Evolutionary conservation across 2,113 vertebrate species (phyloP), one percentile per base, ranked within the genome.

Genomic region (Phylloscopus whistleri): DNA sequence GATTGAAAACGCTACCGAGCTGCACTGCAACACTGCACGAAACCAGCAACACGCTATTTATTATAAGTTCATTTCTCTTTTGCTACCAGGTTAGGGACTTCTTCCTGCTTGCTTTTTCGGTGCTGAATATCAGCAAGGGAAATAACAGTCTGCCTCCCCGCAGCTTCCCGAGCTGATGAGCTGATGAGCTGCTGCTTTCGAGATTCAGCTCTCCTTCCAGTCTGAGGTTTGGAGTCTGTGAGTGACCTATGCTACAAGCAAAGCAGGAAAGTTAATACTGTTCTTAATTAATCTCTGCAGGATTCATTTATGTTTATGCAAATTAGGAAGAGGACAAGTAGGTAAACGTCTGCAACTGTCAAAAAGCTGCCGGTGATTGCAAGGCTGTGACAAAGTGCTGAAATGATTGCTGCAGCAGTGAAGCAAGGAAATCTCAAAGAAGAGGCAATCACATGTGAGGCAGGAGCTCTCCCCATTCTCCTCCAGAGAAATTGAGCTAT

Each of bases 221-320:
- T 13, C 72, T 60, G 66, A 84, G 62, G 31, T 52, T 93, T 91
- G 35, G 69, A 68, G 41, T 39, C 56, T 78, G 53, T 13, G 52
- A 94, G 72, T 81, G 83, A 93, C 80, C 85, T 86, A 56, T 46
- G 76, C 68, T 60, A 90, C 49, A 39, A 64, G 39, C 23, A 79
- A 95, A 85, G 46, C 37, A 86, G 49, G 53, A 35, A 89, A 94
- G 72, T 68, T 77, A 94, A 89, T 43, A 66, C 15, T 49, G 49
- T 52, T 91, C 66, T 82, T 96, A 93, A 94, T 96, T 93, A 96
- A 84, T 46, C 69, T 94, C 76, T 18, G 28, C 58, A 93, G 73
- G 83, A 89, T 93, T 84, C 13, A 84, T 75, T 84, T 92, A 19
- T 84, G 73, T 63, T 89, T 52, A 90, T 60, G 69, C 39, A 94